A percentile compares a stretch with the other conserved stretches of the same genome.
These are phyloP conservation scores for Phlogophora meticulosa DNA, from an alignment of 2,888 invertebrate genomes.

Conservation along the genomic window DNA sequence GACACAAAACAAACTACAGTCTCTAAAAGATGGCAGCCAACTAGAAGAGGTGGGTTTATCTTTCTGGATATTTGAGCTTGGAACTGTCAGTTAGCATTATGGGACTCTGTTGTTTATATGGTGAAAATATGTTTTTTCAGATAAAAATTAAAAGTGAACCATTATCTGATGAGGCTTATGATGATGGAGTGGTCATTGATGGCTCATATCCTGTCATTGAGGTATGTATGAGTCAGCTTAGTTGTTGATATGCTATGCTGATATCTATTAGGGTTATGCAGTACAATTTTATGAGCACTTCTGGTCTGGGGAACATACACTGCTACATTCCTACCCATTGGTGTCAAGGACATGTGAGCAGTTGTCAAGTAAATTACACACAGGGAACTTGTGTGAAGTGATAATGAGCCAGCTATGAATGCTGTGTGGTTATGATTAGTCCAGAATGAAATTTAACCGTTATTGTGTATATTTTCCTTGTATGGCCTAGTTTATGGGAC, in stretches of 20 bases:
- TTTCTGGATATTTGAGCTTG: conserved; percentile 80
- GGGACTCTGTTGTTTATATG: conserved; percentile 72
- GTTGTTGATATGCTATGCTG: conserved; percentile 30
- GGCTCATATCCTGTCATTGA: conserved; percentile 86
- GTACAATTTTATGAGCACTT: conserved; percentile 37
- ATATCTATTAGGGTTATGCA: conserved; percentile 40
- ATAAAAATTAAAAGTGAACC: conserved; percentile 91
- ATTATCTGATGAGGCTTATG: conserved; percentile 89
- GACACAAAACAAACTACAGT: conserved; percentile 92
- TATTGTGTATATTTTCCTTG: conserved; percentile 56
- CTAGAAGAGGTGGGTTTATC: conserved; percentile 88
- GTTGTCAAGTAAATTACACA: conserved; percentile 67
- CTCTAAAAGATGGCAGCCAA: conserved; percentile 91
- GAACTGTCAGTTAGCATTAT: conserved; percentile 75
- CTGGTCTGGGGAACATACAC: conserved; percentile 66
- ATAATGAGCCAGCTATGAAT: conserved; percentile 61
- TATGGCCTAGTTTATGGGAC: conserved; percentile 34
- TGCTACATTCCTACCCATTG: conserved; percentile 66
- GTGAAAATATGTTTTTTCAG: conserved; percentile 84
- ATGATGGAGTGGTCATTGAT: conserved; percentile 90
- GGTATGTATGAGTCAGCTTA: conserved; percentile 78
- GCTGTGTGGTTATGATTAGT: conserved; percentile 51
- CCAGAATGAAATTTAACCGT: conserved; percentile 41
- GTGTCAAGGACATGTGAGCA: conserved; percentile 85
- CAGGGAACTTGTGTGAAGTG: conserved; percentile 67